Percentiles rank a stretch among this genome's conserved stretches.
Evolutionary conservation across 2,888 invertebrate genomes (phyloP).

Genomic region (Folsomia candida): DNA sequence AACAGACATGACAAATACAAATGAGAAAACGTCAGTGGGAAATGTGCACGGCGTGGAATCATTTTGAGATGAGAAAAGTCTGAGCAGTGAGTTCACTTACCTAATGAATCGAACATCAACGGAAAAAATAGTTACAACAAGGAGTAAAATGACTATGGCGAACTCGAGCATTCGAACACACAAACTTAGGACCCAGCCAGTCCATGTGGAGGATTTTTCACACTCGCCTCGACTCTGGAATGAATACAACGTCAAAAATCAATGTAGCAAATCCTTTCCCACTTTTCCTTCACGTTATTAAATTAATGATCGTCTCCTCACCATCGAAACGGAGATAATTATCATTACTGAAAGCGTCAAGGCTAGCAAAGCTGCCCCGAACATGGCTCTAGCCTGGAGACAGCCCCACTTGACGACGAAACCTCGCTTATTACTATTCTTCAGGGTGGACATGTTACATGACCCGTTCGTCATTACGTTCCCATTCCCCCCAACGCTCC

Average conservation of each 20-base stretch:
- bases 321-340: conserved; percentile 51
- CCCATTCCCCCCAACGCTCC: conserved; percentile 33
- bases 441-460: conserved; percentile 48
- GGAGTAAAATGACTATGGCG: conserved; percentile 52
- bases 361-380: conserved; percentile 50
- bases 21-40: background rate
- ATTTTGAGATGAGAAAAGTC: background rate
- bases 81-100: conserved; percentile 30
- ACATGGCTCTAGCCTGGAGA: conserved; percentile 51
- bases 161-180: conserved; percentile 51
- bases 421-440: conserved; percentile 50
- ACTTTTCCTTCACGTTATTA: background rate
- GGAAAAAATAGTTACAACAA: conserved; percentile 51
- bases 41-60: background rate
- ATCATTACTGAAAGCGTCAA: conserved; percentile 51
- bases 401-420: conserved; percentile 51
- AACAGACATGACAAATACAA: background rate
- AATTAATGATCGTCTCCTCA: conserved; percentile 19
- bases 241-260: background rate
- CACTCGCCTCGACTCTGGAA: conserved; percentile 50
- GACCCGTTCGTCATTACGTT: conserved; percentile 43
- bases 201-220: conserved; percentile 50
- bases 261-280: background rate
- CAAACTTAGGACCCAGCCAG: conserved; percentile 51
- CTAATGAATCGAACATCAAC: conserved; percentile 51